Evolutionary conservation across 2,113 vertebrate genomes (phyloP).

Genomic region (Chionomys nivalis): DNA sequence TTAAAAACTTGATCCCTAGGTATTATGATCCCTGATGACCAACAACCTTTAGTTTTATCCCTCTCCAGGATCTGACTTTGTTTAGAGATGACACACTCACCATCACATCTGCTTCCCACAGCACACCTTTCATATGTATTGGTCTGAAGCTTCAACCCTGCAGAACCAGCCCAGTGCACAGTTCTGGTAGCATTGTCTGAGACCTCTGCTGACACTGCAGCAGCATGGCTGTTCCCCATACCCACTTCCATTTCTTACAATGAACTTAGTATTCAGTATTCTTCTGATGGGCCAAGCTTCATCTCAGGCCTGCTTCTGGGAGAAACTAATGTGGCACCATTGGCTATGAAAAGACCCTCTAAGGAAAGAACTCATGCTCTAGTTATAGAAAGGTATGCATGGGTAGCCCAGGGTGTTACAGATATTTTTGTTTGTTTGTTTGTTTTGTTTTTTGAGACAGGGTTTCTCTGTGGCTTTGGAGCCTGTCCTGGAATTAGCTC

Average conservation of each 20-base stretch:
- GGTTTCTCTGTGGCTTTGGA: too few relatives aligned
- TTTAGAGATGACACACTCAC: not conserved
- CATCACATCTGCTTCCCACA: too few relatives aligned
- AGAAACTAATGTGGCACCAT: not conserved
- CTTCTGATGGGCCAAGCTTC: not conserved
- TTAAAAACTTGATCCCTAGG: not conserved
- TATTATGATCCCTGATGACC: not conserved
- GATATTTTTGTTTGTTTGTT: too few relatives aligned
- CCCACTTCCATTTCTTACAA: not conserved
- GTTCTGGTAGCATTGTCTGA: not conserved
- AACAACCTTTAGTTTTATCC: not conserved
- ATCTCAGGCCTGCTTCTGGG: not conserved
- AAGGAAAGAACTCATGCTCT: not conserved
- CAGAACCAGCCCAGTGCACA: not conserved
- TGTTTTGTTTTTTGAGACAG: too few relatives aligned
- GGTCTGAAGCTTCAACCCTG: not conserved
- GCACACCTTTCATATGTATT: rapidly evolving
- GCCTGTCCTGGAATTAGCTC: too few relatives aligned
- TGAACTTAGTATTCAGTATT: not conserved
- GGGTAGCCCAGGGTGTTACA: too few relatives aligned
- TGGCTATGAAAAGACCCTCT: not conserved
- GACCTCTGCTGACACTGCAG: not conserved
- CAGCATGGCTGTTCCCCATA: not conserved
- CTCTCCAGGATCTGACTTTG: not conserved
- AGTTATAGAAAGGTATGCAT: not conserved